Evolutionary conservation across 2,797 vertebrate genomes (phyloP).

Genomic region (Lithobates pipiens): DNA sequence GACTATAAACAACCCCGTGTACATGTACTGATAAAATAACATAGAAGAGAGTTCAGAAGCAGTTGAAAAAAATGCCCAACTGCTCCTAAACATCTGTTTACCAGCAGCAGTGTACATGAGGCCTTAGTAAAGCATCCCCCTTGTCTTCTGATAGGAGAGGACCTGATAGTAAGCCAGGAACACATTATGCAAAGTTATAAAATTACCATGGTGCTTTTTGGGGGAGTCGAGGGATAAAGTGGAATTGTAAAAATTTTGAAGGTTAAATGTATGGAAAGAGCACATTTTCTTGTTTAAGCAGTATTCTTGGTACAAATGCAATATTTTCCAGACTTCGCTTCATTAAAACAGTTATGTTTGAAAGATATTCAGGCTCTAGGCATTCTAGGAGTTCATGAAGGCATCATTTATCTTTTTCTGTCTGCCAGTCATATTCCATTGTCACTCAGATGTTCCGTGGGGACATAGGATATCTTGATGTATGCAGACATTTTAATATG

Average conservation of each 20-base stretch:
- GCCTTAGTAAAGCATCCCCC: too few relatives aligned
- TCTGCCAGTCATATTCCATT: constrained; percentile 53
- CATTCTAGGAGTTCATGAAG: constrained; percentile 19
- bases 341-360: constrained; percentile 16
- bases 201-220: neutral
- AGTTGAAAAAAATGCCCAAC: too few relatives aligned
- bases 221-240: neutral
- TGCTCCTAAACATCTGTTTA: too few relatives aligned
- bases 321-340: constrained; percentile 38
- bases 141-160: too few relatives aligned
- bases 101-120: too few relatives aligned
- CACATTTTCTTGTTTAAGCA: constrained; percentile 3
- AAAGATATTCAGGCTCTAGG: constrained; percentile 34
- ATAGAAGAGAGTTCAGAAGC: too few relatives aligned
- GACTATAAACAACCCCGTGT: too few relatives aligned
- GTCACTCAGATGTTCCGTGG: constrained; percentile 42
- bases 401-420: constrained; percentile 41
- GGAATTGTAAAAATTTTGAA: neutral
- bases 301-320: constrained; percentile 16
- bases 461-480: constrained; percentile 36
- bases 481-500: constrained; percentile 50
- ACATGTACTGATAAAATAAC: too few relatives aligned
- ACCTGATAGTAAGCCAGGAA: too few relatives aligned
- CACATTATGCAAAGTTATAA: too few relatives aligned
- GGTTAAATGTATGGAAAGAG: neutral